phyloP scores from a whole-genome alignment of 2,113 vertebrate genomes.

The Myotis davidii region DNA sequence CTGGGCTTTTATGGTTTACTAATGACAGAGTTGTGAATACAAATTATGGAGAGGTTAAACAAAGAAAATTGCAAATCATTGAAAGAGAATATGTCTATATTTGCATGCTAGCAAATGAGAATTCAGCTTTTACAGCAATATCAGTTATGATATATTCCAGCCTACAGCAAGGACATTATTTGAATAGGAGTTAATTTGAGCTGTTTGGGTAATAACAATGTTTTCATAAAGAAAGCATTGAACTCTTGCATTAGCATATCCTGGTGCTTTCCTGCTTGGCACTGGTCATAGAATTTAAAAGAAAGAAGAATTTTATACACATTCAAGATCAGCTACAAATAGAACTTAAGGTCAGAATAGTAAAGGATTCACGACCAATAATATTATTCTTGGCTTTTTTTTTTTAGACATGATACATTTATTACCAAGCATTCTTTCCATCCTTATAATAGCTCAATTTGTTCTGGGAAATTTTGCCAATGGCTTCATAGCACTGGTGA shows the following conservation, averaged over 20 bases:
- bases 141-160: not conserved
- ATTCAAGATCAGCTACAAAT: not conserved
- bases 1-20: not conserved
- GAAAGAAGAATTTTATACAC: not conserved
- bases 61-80: not conserved
- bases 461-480: conserved; percentile 32
- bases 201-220: not conserved
- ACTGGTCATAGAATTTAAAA: not conserved
- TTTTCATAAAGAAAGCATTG: not conserved
- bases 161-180: not conserved
- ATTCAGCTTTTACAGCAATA: not conserved
- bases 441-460: not conserved
- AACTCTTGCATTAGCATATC: not conserved
- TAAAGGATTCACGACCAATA: not conserved
- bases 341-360: not conserved
- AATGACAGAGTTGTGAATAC: not conserved
- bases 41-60: not conserved
- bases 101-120: conserved; percentile 54
- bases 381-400: not conserved
- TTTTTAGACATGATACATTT: not conserved
- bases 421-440: not conserved
- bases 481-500: conserved; percentile 36
- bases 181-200: not conserved
- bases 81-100: conserved; percentile 31
- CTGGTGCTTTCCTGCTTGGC: not conserved